These are phyloP conservation scores for Corythaixoides concolor DNA, from an alignment of 2,113 vertebrate species.

Conservation along the genomic window DNA sequence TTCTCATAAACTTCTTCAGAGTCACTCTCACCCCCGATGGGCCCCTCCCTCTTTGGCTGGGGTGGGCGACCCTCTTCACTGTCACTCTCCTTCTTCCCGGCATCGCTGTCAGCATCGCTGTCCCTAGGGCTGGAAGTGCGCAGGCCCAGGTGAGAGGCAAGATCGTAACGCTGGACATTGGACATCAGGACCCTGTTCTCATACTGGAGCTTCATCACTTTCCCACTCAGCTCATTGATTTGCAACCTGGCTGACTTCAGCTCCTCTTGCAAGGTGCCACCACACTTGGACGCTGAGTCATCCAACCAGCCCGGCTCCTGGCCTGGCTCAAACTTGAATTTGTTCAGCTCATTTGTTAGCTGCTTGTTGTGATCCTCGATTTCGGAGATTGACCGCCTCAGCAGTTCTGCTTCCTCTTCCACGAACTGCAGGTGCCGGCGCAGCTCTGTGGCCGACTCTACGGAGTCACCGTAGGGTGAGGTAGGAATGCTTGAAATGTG, in stretches of 20 bases:
- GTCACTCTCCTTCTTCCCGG: conserved; percentile 83
- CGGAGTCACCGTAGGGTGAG: conserved; percentile 86
- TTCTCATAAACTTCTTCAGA: conserved; percentile 92
- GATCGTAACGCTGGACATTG: conserved; percentile 89
- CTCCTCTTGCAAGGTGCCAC: conserved; percentile 85
- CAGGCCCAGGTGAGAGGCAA: conserved; percentile 85
- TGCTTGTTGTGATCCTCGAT: conserved; percentile 96
- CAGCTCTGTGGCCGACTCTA: conserved; percentile 89
- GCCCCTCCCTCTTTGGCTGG: conserved; percentile 92
- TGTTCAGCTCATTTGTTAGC: conserved; percentile 90
- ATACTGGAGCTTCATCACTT: conserved; percentile 95
- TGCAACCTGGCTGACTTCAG: conserved; percentile 88
- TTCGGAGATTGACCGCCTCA: conserved; percentile 93
- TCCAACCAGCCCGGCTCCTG: conserved; percentile 72
- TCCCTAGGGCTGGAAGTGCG: conserved; percentile 86
- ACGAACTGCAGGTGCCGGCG: conserved; percentile 95
- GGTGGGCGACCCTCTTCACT: conserved; percentile 80
- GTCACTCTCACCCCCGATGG: conserved; percentile 93
- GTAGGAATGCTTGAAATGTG: conserved; percentile 89
- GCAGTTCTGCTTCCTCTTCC: conserved; percentile 94
- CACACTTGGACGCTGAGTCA: conserved; percentile 19
- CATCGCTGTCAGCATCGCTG: conserved; percentile 85
- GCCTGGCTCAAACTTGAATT: conserved; percentile 89
- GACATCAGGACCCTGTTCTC: conserved; percentile 95
- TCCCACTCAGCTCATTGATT: conserved; percentile 91